A percentile compares a stretch with the other conserved stretches of the same genome.
These are phyloP conservation scores for Bombus soroeensis DNA, from an alignment of 1,140 invertebrate genomes.

Conservation along the genomic window DNA sequence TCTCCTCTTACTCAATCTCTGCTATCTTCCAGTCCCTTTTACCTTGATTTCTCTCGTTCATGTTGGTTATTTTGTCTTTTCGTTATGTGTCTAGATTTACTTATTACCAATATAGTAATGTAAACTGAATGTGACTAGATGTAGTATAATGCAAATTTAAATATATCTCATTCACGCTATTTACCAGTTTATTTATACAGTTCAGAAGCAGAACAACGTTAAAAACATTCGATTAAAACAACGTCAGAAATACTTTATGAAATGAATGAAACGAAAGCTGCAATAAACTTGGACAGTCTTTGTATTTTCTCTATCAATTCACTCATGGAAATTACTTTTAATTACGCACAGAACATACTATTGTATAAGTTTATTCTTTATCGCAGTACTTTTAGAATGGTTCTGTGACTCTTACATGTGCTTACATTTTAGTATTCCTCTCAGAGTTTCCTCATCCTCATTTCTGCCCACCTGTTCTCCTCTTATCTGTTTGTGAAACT, in stretches of 20 bases:
- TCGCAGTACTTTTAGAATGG: neutral
- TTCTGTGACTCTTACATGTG: neutral
- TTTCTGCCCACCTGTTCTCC: neutral
- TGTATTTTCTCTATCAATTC: too few relatives aligned
- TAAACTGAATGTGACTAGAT: neutral
- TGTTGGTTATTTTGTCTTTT: neutral
- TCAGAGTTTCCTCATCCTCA: neutral
- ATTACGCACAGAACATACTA: neutral
- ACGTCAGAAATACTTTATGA: neutral
- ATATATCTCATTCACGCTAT: neutral
- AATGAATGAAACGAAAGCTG: neutral
- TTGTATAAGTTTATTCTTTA: neutral
- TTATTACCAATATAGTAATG: neutral
- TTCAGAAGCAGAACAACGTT: neutral
- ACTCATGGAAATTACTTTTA: neutral
- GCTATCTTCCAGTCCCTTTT: neutral
- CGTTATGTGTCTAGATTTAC: neutral
- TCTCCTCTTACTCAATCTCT: neutral
- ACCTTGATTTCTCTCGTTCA: neutral
- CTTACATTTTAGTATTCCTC: constrained; percentile 2
- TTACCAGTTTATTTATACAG: neutral
- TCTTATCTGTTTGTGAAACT: neutral
- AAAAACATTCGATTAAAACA: neutral
- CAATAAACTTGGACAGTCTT: neutral
- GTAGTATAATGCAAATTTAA: too few relatives aligned